phyloP scores from a whole-genome alignment of 2,113 vertebrate genomes.

The Apteryx mantelli region DNA sequence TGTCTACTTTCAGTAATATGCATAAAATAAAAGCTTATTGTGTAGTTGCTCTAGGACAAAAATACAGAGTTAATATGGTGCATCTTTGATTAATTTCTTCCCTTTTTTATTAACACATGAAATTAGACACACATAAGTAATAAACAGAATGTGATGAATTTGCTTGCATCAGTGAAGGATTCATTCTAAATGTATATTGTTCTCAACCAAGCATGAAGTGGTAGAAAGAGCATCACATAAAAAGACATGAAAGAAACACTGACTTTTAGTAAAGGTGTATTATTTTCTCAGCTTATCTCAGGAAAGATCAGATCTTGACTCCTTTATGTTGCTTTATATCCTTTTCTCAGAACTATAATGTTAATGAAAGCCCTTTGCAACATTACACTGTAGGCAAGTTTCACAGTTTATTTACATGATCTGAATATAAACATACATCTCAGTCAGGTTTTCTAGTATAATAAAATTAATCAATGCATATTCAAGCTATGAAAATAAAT shows the following conservation, averaged over 20 bases:
- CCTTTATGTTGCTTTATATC: slow-evolving; percentile 6
- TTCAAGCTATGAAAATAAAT: background rate
- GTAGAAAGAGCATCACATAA: background rate
- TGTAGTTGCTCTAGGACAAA: background rate
- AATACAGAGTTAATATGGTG: background rate
- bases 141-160: background rate
- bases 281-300: slow-evolving; percentile 41
- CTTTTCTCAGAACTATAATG: background rate
- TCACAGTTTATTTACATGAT: background rate
- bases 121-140: slow-evolving; percentile 18
- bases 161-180: slow-evolving; percentile 17
- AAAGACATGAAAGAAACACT: slow-evolving; percentile 24
- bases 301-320: background rate
- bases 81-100: background rate
- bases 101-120: background rate
- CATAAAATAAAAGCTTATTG: background rate
- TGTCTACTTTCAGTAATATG: background rate
- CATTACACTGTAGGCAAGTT: background rate
- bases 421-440: slow-evolving; percentile 1
- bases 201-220: background rate
- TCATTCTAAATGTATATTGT: background rate
- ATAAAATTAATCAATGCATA: background rate
- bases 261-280: background rate
- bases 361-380: slow-evolving; percentile 28
- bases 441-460: background rate